phyloP scores from a whole-genome alignment of 2,113 vertebrate species.

The Phainopepla nitens region DNA sequence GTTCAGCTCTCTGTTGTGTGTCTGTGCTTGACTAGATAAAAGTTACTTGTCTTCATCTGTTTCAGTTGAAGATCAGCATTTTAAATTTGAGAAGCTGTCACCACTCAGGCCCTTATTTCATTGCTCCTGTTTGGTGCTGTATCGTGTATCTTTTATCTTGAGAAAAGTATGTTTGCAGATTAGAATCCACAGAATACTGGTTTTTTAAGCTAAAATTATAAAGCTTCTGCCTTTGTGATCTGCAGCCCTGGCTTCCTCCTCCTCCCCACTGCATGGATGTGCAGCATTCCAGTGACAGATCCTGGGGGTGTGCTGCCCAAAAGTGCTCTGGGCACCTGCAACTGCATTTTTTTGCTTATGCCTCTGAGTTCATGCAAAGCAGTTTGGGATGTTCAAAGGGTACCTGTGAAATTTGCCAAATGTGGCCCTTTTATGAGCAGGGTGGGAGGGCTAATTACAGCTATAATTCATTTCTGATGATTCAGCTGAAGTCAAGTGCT shows the following conservation, averaged over 20 bases:
- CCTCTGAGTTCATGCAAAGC: background rate
- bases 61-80: background rate
- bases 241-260: background rate
- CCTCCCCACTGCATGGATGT: background rate
- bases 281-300: background rate
- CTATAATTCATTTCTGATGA: background rate
- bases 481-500: constrained; percentile 14
- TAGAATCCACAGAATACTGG: background rate
- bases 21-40: background rate
- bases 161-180: background rate
- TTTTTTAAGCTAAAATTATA: background rate
- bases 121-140: background rate
- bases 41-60: constrained; percentile 17
- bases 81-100: background rate
- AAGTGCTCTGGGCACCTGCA: background rate
- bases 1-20: background rate
- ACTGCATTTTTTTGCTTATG: background rate
- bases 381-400: background rate
- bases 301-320: background rate
- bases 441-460: background rate
- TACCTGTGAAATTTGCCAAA: background rate
- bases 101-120: background rate
- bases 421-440: background rate
- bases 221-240: background rate
- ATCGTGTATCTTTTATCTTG: background rate